phyloP scores from a whole-genome alignment of 2,888 invertebrate species.

The Mechanitis messenoides region DNA sequence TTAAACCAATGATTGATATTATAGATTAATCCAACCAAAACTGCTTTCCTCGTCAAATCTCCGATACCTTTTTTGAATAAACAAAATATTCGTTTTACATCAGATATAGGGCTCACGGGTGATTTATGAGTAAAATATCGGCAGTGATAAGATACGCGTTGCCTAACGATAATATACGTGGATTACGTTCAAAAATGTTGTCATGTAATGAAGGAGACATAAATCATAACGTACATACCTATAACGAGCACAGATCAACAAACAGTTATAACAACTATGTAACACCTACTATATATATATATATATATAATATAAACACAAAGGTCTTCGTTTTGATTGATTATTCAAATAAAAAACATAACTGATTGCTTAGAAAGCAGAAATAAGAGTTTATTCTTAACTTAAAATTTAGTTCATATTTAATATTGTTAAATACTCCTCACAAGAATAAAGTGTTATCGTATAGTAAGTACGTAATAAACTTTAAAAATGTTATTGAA shows the following conservation, averaged over 20 bases:
- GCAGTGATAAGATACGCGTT: conserved; percentile 15
- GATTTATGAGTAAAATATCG: conserved; percentile 24
- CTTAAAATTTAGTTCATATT: too few species aligned
- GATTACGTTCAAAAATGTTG: conserved; percentile 18
- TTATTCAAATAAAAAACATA: too few species aligned
- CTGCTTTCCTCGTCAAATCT: too few species aligned
- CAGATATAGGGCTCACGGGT: conserved; percentile 2
- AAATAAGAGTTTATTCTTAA: too few species aligned
- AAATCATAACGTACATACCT: conserved; percentile 25
- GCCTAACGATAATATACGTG: conserved; percentile 4
- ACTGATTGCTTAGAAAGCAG: too few species aligned
- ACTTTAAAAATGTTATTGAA: too few species aligned
- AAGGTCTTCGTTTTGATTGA: too few species aligned
- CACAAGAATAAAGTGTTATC: too few species aligned
- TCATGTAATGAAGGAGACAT: conserved; percentile 23
- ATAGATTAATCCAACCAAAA: background rate
- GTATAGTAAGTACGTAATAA: too few species aligned
- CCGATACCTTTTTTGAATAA: background rate
- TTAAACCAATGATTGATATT: background rate
- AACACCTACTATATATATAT: too few species aligned
- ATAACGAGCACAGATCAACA: conserved; percentile 13
- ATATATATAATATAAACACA: too few species aligned
- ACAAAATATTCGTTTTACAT: conserved; percentile 2
- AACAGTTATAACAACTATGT: background rate
- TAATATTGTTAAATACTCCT: too few species aligned